Conservation (phyloP, 2,113 vertebrate genomes). For the Varanus komodoensis region DNA sequence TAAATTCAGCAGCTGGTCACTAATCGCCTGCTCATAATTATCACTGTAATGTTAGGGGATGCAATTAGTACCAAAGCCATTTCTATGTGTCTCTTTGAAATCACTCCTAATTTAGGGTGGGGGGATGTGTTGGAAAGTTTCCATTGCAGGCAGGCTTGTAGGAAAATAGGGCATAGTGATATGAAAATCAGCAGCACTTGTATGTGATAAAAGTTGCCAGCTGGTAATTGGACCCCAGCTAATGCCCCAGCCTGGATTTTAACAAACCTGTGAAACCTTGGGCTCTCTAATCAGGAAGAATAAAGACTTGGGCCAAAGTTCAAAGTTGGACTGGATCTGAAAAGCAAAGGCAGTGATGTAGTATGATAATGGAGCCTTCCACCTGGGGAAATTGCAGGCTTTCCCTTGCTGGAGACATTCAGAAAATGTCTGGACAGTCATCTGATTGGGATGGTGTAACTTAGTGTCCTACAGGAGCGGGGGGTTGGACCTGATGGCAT, state of each 20-base stretch:
- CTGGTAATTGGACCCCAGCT: constrained; percentile 28
- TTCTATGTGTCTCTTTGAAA: constrained; percentile 58
- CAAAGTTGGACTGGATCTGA: constrained; percentile 28
- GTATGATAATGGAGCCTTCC: not conserved
- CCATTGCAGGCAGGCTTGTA: constrained; percentile 57
- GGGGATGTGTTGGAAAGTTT: constrained; percentile 43
- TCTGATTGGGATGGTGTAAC: no score
- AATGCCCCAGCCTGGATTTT: not conserved
- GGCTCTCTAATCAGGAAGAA: not conserved
- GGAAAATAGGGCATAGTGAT: constrained; percentile 70
- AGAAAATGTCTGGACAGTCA: no score
- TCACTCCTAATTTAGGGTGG: constrained; percentile 55
- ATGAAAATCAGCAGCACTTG: constrained; percentile 56
- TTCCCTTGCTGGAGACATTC: no score
- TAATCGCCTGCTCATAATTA: constrained; percentile 19
- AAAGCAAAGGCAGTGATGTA: constrained; percentile 28
- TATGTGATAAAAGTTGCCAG: constrained; percentile 36
- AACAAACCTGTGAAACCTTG: not conserved
- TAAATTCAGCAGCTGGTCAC: constrained; percentile 26
- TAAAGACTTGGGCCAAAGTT: not conserved
- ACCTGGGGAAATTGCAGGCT: no score
- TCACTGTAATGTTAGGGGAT: constrained; percentile 25
- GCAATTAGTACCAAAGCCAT: constrained; percentile 24
- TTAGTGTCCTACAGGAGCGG: no score
- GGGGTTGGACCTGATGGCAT: no score